A percentile compares a stretch with the other conserved stretches of the same genome.
phyloP scores from a whole-genome alignment of 2,113 vertebrate genomes.

The Alexandromys fortis region DNA sequence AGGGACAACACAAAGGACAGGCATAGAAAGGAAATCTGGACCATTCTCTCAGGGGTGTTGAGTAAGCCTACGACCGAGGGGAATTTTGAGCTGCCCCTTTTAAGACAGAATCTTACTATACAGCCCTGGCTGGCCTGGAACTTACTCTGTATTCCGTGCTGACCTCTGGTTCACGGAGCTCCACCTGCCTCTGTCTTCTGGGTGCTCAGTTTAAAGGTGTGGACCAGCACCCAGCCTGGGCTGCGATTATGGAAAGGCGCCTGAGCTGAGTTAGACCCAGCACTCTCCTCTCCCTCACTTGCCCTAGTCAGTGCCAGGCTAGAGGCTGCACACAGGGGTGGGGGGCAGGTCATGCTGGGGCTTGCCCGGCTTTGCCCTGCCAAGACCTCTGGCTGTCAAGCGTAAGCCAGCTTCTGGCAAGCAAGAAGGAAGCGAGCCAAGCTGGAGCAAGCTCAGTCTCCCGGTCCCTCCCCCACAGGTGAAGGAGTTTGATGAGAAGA shows the following conservation, averaged over 20 bases:
- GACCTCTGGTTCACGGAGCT: background rate
- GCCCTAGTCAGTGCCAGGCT: background rate
- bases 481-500: background rate
- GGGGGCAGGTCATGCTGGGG: slow-evolving; percentile 47
- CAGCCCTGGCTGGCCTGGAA: background rate
- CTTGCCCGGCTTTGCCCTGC: slow-evolving; percentile 43
- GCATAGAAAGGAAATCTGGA: background rate
- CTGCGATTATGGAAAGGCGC: background rate
- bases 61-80: background rate
- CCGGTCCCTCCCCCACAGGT: background rate
- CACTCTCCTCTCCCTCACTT: background rate
- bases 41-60: background rate
- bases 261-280: background rate
- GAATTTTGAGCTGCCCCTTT: background rate
- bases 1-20: background rate
- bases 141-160: background rate
- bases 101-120: background rate
- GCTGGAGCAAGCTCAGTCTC: background rate
- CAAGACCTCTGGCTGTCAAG: slow-evolving; percentile 46
- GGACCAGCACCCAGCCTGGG: too few relatives aligned
- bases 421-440: slow-evolving; percentile 30
- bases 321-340: background rate
- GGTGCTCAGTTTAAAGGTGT: background rate
- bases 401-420: slow-evolving; percentile 42
- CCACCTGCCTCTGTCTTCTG: background rate